phyloP scores from a whole-genome alignment of 2,113 vertebrate species.

The Amblyornis subalaris region DNA sequence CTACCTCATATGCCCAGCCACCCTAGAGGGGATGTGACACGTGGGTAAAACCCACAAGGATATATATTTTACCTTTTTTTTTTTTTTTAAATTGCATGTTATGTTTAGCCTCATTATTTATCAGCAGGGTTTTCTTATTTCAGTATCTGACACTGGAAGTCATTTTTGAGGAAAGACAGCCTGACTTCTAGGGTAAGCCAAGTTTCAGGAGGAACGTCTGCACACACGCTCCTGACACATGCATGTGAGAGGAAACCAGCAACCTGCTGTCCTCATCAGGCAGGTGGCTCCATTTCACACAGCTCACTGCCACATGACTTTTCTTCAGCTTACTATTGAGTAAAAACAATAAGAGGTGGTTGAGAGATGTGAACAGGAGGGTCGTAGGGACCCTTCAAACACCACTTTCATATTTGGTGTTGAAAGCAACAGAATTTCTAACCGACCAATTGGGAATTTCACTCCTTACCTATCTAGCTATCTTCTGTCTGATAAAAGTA shows the following conservation, averaged over 20 bases:
- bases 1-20: not conserved
- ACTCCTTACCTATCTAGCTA: not conserved
- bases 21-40: not conserved
- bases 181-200: not conserved
- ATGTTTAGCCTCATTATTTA: not conserved
- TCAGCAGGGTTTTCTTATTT: not conserved
- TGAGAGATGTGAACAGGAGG: not conserved
- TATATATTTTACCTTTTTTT: not conserved
- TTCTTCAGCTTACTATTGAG: not conserved
- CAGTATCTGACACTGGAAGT: not conserved
- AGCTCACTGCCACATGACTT: not conserved
- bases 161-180: not conserved
- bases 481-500: not conserved
- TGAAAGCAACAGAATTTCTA: not conserved
- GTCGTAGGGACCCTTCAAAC: not conserved
- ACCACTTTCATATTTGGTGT: not conserved
- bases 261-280: not conserved
- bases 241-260: not conserved
- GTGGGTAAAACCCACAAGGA: not conserved
- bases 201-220: not conserved
- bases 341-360: not conserved
- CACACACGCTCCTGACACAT: fast-evolving
- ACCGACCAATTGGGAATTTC: not conserved
- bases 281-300: not conserved
- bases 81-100: not conserved